These are phyloP conservation scores for Sebastolobus altivelis DNA, from an alignment of 2,797 vertebrate genomes.

Conservation along the genomic window DNA sequence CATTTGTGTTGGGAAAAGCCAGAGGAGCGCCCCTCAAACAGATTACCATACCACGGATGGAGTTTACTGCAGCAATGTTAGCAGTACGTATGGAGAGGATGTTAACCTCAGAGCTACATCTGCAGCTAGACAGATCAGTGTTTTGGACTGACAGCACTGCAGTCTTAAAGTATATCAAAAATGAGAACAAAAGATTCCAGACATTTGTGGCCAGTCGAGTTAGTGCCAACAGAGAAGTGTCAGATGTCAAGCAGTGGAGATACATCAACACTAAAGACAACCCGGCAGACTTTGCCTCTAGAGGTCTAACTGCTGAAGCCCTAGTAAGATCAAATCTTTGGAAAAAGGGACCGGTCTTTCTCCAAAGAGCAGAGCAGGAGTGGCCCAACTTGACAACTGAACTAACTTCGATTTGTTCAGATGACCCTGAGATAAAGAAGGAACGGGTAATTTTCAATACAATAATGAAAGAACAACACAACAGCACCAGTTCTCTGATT, in stretches of 20 bases:
- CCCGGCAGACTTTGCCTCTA: no score
- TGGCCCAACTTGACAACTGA: no score
- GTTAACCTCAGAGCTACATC: background rate
- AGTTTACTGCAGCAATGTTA: background rate
- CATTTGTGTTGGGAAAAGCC: background rate
- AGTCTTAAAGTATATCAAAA: background rate
- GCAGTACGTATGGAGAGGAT: background rate
- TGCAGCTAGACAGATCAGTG: rapidly evolving
- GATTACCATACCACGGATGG: background rate
- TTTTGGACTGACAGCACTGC: background rate
- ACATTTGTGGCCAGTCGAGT: background rate
- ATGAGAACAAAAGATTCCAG: background rate
- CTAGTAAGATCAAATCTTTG: no score
- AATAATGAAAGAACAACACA: no score
- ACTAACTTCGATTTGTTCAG: no score
- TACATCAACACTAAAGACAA: no score
- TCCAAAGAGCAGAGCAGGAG: no score
- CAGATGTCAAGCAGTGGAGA: rapidly evolving
- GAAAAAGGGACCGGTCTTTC: no score
- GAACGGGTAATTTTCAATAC: no score
- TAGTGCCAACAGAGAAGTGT: background rate
- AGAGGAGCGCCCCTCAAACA: background rate
- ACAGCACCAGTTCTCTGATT: no score
- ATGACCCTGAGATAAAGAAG: no score
- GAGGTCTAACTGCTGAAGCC: no score